Base-by-base conservation (phyloP, 53 echinoderm and acorn worm species). In the Crossaster papposus region DNA sequence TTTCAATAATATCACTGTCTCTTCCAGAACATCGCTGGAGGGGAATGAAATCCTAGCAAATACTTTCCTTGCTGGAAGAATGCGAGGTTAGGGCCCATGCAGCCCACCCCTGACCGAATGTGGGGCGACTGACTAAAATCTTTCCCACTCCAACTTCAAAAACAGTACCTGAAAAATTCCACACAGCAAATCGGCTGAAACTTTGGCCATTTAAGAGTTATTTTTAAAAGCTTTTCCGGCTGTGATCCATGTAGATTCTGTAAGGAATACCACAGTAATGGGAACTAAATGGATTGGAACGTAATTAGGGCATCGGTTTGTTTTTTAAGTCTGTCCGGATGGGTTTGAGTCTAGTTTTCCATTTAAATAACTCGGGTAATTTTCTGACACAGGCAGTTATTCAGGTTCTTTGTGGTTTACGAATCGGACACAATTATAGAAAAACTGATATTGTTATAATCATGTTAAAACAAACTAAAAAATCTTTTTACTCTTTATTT, bases 231-330 rank as follows among this genome's bases (percentile, higher is more conserved):
- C n/a, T n/a, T 33, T 14, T 32, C 75, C 4, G 31, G 34, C 33
- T 33, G 10, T 14, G 36, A 36, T 35, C 14, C 31, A 9, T 33
- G 36, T 3, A 33, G 13, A 36, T 74, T 33, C 31, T n/a, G 85
- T 85, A 85, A 85, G 15, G 18, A 73, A 85, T 85, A 85, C 85
- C 72, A 14, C 22, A 10, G 22, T 85, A 85, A 85, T 85, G 85
- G 51, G 53, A 72, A 53, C 26, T 30, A 52, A 85, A 85, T 85
- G 71, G 85, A 9, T 54, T 52, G 73, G 85, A 85, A 82, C 29
- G 30, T 51, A 78, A 78, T 78, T 26, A 11, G 20, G 28, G 68
- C 68, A 68, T 68, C 24, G 26, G 4, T 68, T 68, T 68, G 4
- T 68, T 68, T 26, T 26, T 28, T 26, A 44, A 44, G 44, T 9